Evolutionary conservation across 2,888 invertebrate genomes (phyloP), one percentile per base, ranked within the genome.

Genomic region (Melanophora roralis): DNA sequence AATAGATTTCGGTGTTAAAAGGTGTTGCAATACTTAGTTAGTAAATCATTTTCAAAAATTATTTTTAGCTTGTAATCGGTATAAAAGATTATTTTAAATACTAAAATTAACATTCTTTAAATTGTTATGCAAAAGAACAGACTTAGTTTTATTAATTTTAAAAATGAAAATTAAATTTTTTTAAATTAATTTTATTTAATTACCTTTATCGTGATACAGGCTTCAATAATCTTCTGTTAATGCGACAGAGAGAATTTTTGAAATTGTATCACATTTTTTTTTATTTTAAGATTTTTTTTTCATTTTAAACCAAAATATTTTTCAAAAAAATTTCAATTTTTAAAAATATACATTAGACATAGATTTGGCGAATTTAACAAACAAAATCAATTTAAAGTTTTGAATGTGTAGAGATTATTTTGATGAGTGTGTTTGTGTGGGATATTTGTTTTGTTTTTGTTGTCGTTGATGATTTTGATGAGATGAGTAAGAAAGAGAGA

Each of bases 181-280:
- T 40, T 45, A 57, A 34, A 40, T 60, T 65, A 53, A 11, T 45
- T 64, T 59, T 14, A 62, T 78, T 40, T 40, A 14, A n/a, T 91
- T 94, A 96, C 96, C 96, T 96, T 96, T 90, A 96, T 94, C 89
- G 95, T 95, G 93, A 96, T 95, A 95, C 96, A 96, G 93, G 96
- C 95, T 93, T 96, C 96, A 93, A 95, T 93, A 93, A 96, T 95
- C 95, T 96, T 96, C 96, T 95, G 95, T 89, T 87, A 86, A 87
- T 88, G 86, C 86, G 85, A 86, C 92, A 91, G 91, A 91, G 92
- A 92, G 85, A 83, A 83, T 83, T 84, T 84, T 84, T 84, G 82
- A 82, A 83, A 92, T 92, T 82, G 86, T 85, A 85, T 87, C 86
- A 85, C 83, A 84, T 83, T 78, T 82, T 81, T 78, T 60, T 81